Evolutionary conservation across 2,797 vertebrate species (phyloP).

Genomic region (Pseudomugil tenellus): DNA sequence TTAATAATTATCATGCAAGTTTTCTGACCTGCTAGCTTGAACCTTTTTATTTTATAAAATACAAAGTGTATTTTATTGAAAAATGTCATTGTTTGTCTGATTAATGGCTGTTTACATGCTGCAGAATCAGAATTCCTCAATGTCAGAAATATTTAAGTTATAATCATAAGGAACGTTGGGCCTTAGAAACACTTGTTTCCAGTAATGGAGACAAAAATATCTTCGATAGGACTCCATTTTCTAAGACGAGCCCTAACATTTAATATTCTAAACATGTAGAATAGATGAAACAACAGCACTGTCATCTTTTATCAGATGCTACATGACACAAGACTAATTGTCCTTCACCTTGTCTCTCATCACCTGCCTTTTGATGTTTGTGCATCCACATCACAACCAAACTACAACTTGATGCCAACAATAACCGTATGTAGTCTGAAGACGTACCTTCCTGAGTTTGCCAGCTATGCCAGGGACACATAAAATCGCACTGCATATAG

Average conservation of each 20-base stretch:
- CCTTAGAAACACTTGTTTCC: too few species aligned
- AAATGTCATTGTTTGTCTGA: too few species aligned
- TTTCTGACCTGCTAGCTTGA: too few species aligned
- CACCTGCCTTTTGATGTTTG: neutral
- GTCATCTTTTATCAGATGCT: neutral
- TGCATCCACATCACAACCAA: neutral
- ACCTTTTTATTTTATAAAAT: too few species aligned
- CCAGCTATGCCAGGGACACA: neutral
- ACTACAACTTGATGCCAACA: neutral
- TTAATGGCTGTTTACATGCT: too few species aligned
- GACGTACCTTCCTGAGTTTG: constrained; percentile 10
- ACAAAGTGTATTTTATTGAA: too few species aligned
- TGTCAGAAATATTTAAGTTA: too few species aligned
- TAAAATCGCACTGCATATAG: constrained; percentile 5
- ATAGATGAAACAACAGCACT: neutral
- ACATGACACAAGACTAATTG: neutral
- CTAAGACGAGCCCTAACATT: neutral
- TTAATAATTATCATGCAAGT: too few species aligned
- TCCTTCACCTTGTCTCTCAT: neutral
- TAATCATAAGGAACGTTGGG: too few species aligned
- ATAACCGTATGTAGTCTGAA: neutral
- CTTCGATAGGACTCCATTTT: too few species aligned
- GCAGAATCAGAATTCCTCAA: too few species aligned
- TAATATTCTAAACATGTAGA: neutral
- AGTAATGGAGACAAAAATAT: too few species aligned